Base-by-base conservation (phyloP, 2,797 vertebrate genomes). In the Mergus octosetaceus region DNA sequence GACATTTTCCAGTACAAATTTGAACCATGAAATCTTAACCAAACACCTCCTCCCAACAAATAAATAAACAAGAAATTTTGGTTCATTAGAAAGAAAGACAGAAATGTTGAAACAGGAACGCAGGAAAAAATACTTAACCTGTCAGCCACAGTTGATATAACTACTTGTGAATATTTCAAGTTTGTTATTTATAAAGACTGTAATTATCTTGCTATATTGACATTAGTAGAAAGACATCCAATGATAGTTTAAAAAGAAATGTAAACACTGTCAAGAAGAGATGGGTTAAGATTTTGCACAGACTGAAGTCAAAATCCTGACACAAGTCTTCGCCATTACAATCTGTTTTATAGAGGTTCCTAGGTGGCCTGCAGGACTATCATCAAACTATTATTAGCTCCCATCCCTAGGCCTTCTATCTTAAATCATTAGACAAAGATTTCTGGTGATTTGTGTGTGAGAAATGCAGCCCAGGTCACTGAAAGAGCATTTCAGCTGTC, bases 1-100 rank as follows among this genome's bases (percentile, higher is more conserved):
- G 98, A 97, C 75, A 69, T 62, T 60, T 79, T 97, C 97, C 98
- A 98, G 94, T 85, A 90, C 65, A 86, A 95, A 97, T 92, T 93
- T 90, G 82, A 89, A 96, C 95, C 96, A 96, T 95, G 90, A 97
- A 97, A 97, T 97, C 94, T 93, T 97, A 87, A 77, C 51, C 73
- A 80, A 91, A 89, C 65, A 84, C 22, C 32, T 64, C 49, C 34
- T 86, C 69, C 69, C 69, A 77, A 76, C 27, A 86, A 78, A 69
- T 61, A 87, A 83, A 71, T 68, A 66, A 77, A 49, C 51, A 89
- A 76, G 85, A 96, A 96, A 95, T 73, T 66, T 85, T 71, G 74
- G 68, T 85, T 62, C 3, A 77, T 82, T 81, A 88, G 66, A 91
- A 84, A 86, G 53, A 87, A 68, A 84, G 80, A 79, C 64, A 72